Conservation (phyloP, 2,113 vertebrate genomes). For the Apistogramma diplotaenia region DNA sequence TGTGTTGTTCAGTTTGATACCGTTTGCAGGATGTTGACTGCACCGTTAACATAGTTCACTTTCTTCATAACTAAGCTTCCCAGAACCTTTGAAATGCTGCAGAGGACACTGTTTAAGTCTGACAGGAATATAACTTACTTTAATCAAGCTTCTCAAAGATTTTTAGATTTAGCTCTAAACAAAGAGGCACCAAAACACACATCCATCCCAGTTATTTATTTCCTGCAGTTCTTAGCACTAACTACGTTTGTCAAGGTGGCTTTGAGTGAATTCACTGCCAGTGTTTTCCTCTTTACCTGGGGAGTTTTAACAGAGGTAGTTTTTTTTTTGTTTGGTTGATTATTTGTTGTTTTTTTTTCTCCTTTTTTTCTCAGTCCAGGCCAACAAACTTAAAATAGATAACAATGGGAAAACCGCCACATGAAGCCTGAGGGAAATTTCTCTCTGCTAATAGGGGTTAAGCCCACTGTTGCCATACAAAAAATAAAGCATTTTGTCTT, state of each 20-base stretch:
- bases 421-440: background rate
- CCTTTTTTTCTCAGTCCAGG: background rate
- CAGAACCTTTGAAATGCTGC: too few relatives aligned
- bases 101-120: too few relatives aligned
- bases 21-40: too few relatives aligned
- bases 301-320: background rate
- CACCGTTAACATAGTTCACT: too few relatives aligned
- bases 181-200: background rate
- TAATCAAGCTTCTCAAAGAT: too few relatives aligned
- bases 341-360: background rate
- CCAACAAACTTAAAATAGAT: background rate
- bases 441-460: background rate
- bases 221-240: background rate
- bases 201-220: background rate
- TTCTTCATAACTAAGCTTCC: too few relatives aligned
- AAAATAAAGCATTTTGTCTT: background rate
- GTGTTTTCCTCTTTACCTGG: background rate
- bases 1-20: too few relatives aligned
- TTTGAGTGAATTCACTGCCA: conserved; percentile 17
- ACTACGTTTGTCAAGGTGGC: background rate
- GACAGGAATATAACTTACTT: too few relatives aligned
- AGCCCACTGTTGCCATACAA: background rate
- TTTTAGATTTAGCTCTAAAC: background rate
- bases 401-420: background rate
- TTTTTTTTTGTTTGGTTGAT: too few relatives aligned